Percentiles rank a stretch among this genome's conserved stretches.
Evolutionary conservation across 1,140 invertebrate species (phyloP).

Genomic region (Ceratina calcarata): DNA sequence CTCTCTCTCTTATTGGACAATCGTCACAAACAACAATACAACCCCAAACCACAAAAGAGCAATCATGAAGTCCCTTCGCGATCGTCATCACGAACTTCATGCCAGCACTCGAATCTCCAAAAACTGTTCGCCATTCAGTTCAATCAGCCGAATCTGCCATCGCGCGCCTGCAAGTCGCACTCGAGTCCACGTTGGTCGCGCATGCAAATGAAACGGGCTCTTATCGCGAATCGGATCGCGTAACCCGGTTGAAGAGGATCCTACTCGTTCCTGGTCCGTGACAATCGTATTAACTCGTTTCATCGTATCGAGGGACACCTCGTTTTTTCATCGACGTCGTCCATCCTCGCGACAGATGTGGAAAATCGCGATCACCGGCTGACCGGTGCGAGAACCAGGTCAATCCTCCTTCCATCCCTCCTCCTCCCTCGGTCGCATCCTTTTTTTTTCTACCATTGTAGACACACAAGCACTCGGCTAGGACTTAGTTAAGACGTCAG

Average conservation of each 20-base stretch:
- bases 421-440: no score
- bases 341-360: slow-evolving; percentile 62
- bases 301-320: slow-evolving; percentile 47
- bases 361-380: slow-evolving; percentile 46
- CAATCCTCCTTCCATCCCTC: slow-evolving; percentile 34
- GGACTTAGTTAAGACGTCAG: slow-evolving; percentile 81
- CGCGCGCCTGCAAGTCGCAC: not conserved
- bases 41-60: slow-evolving; percentile 1
- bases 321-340: slow-evolving; percentile 31
- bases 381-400: slow-evolving; percentile 39
- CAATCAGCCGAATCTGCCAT: not conserved
- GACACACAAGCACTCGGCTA: not conserved
- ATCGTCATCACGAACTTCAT: not conserved
- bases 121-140: not conserved
- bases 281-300: slow-evolving; percentile 58
- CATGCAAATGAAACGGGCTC: slow-evolving; percentile 31
- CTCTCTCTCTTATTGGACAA: not conserved
- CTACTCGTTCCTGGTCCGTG: not conserved
- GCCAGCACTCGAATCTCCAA: not conserved
- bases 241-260: not conserved
- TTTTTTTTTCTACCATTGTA: not conserved
- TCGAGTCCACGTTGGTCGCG: not conserved
- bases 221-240: slow-evolving; percentile 27
- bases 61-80: not conserved
- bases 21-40: not conserved